Evolutionary conservation across 2,888 invertebrate genomes (phyloP).

Genomic region (Clunio marinus): DNA sequence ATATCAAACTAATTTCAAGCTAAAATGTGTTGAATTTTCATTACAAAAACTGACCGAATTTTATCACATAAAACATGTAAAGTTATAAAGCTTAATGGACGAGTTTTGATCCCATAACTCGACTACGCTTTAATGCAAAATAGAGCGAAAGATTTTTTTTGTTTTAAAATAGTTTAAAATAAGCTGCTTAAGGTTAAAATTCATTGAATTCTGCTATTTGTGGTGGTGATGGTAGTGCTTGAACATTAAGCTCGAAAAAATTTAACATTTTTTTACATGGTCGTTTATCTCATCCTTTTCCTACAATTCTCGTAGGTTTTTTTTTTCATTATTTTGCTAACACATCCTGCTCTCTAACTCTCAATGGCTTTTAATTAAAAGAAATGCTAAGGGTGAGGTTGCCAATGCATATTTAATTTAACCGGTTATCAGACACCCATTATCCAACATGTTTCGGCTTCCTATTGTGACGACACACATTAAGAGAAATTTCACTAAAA

Average conservation of each 20-base stretch:
- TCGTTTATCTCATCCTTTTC: background rate
- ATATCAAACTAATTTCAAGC: no score
- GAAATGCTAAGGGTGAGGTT: background rate
- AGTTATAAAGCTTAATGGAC: no score
- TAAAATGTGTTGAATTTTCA: no score
- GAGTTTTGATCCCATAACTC: no score
- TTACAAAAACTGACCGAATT: no score
- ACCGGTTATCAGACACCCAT: constrained; percentile 33
- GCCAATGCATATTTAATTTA: constrained; percentile 35
- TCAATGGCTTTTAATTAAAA: constrained; percentile 33
- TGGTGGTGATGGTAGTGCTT: no score
- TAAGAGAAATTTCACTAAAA: background rate
- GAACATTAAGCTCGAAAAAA: background rate
- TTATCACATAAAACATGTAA: no score
- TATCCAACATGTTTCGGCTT: constrained; percentile 25
- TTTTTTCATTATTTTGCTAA: background rate
- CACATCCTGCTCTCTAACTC: background rate
- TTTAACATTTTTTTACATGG: background rate
- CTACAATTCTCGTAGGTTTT: background rate
- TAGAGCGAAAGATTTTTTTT: no score
- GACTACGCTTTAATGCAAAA: no score
- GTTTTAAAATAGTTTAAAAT: no score
- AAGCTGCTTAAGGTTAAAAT: no score
- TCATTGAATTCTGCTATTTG: no score
- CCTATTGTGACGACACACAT: background rate